Conservation (phyloP, 2,113 vertebrate species). For the zebrafish (Danio rerio) region DNA sequence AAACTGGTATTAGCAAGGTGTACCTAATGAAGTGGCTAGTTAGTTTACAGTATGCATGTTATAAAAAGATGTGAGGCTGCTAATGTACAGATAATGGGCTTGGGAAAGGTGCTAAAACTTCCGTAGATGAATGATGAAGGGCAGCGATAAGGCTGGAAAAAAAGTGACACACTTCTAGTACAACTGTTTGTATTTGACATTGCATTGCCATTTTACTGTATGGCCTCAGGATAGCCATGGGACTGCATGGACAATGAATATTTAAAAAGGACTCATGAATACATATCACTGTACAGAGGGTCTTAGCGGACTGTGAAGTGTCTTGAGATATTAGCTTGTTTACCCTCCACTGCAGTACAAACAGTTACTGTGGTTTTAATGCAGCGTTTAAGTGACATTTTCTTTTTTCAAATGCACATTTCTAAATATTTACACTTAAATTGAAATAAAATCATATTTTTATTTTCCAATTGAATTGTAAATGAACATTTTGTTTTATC, state of each 20-base stretch:
- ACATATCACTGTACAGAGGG: not conserved
- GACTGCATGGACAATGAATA: not conserved
- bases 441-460: too few relatives aligned
- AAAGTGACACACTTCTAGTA: not conserved
- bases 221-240: slow-evolving; percentile 2
- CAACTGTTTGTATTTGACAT: not conserved
- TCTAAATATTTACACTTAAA: not conserved
- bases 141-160: not conserved
- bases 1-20: too few relatives aligned
- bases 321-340: not conserved
- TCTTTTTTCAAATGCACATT: not conserved
- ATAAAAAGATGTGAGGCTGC: not conserved
- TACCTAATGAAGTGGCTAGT: too few relatives aligned
- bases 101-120: not conserved
- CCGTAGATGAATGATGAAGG: not conserved
- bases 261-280: slow-evolving; percentile 15
- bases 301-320: not conserved
- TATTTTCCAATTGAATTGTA: too few relatives aligned
- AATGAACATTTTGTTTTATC: too few relatives aligned
- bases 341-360: not conserved
- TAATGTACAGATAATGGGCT: not conserved
- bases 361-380: not conserved
- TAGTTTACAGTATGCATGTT: not conserved
- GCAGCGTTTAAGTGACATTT: not conserved
- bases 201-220: not conserved